These are phyloP conservation scores for Radopholus similis DNA, from an alignment of 1,140 invertebrate species.

Conservation along the genomic window DNA sequence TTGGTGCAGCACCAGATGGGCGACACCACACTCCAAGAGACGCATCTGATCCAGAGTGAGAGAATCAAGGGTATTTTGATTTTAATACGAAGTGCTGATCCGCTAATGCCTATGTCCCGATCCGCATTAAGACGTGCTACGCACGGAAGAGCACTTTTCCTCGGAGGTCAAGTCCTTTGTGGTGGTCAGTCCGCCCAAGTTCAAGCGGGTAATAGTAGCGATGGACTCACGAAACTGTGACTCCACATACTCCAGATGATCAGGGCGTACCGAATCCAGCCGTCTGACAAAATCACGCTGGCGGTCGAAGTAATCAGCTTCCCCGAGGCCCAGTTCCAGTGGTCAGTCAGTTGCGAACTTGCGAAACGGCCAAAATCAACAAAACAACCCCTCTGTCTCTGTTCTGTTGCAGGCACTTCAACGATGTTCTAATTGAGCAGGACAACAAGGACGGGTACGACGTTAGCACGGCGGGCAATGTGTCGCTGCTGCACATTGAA, in stretches of 20 bases:
- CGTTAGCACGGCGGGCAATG: slow-evolving; percentile 9
- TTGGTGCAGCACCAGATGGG: neutral
- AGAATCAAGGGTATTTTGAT: too few species aligned
- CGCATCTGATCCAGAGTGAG: slow-evolving; percentile 49
- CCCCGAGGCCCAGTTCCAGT: slow-evolving; percentile 21
- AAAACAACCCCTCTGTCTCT: neutral
- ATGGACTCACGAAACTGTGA: too few species aligned
- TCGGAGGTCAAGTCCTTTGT: slow-evolving; percentile 55
- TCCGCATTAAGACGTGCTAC: too few species aligned
- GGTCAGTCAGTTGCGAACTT: too few species aligned
- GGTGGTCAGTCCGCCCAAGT: slow-evolving; percentile 48
- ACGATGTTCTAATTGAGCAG: slow-evolving; percentile 43
- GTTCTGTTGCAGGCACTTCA: slow-evolving; percentile 54
- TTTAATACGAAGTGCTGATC: too few species aligned
- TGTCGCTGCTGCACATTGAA: slow-evolving; percentile 13
- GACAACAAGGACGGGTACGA: neutral
- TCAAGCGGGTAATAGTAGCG: slow-evolving; percentile 35
- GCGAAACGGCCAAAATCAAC: neutral
- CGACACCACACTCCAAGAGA: slow-evolving; percentile 40
- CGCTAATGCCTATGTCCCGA: too few species aligned
- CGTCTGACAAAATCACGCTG: slow-evolving; percentile 49
- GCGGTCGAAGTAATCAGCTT: slow-evolving; percentile 56
- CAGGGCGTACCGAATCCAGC: slow-evolving; percentile 52
- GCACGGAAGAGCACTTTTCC: slow-evolving; percentile 56
- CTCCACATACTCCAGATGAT: slow-evolving; percentile 31